A percentile compares a stretch with the other conserved stretches of the same genome.
These are phyloP conservation scores for Miniopterus natalensis DNA, from an alignment of 2,113 vertebrate species.

Conservation along the genomic window DNA sequence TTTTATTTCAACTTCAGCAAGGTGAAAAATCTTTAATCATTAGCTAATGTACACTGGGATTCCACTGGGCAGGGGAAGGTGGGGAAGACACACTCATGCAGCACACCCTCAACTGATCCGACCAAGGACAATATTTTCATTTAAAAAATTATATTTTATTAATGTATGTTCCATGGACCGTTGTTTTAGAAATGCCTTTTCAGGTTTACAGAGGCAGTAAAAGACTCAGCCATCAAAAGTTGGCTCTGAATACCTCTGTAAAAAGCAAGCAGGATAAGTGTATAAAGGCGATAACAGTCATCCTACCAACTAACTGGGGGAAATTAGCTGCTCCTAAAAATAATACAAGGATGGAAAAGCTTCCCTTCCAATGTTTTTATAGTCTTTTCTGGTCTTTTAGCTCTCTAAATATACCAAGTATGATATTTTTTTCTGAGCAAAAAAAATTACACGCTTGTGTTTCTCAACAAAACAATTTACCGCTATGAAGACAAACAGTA, in stretches of 20 bases:
- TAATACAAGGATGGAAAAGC: background rate
- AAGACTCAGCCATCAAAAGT: background rate
- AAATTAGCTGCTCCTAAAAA: background rate
- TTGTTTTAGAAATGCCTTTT: slow-evolving; percentile 18
- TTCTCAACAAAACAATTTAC: background rate
- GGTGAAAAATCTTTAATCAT: background rate
- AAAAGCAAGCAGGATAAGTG: background rate
- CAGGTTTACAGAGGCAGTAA: background rate
- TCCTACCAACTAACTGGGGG: background rate
- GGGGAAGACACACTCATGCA: background rate
- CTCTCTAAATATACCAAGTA: background rate
- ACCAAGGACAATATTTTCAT: background rate
- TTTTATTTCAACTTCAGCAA: background rate
- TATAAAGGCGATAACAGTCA: background rate
- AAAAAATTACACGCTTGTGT: background rate
- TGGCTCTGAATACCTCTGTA: background rate
- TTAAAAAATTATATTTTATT: background rate
- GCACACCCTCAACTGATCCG: background rate
- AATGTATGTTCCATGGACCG: background rate
- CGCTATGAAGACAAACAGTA: background rate
- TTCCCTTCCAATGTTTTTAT: background rate
- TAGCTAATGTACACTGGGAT: background rate
- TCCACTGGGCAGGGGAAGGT: rapidly evolving
- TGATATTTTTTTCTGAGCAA: background rate
- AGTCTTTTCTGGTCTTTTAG: background rate